Percentiles rank a stretch among this genome's conserved stretches.
Conservation (phyloP, 2,888 invertebrate species). For the Lycia hirtaria region DNA sequence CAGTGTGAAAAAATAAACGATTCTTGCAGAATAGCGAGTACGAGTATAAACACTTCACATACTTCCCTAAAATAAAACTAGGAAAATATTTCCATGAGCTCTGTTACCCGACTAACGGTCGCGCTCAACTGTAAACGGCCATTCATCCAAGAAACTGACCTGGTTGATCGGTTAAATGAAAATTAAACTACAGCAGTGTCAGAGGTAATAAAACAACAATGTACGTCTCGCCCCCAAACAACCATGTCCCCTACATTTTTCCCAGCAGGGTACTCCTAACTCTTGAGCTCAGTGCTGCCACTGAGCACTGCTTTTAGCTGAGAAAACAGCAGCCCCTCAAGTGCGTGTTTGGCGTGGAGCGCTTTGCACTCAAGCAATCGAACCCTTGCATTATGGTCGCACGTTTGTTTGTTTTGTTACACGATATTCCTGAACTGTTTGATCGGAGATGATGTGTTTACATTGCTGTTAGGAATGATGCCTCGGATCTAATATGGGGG, state of each 20-base stretch:
- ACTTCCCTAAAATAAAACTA: too few relatives aligned
- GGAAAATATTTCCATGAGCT: too few relatives aligned
- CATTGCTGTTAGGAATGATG: not conserved
- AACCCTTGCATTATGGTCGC: slow-evolving; percentile 32
- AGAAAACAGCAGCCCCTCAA: slow-evolving; percentile 64
- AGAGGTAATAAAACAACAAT: not conserved
- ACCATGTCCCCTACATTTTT: too few relatives aligned
- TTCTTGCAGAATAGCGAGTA: too few relatives aligned
- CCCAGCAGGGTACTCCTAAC: slow-evolving; percentile 36
- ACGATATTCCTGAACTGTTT: slow-evolving; percentile 15
- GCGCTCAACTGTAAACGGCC: too few relatives aligned
- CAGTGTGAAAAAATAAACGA: too few relatives aligned
- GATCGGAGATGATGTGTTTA: slow-evolving; percentile 14
- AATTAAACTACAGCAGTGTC: too few relatives aligned
- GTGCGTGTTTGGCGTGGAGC: slow-evolving; percentile 52
- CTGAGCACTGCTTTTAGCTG: slow-evolving; percentile 74
- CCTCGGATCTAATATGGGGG: too few relatives aligned
- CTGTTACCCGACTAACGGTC: too few relatives aligned
- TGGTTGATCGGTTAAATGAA: too few relatives aligned
- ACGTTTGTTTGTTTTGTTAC: slow-evolving; percentile 42
- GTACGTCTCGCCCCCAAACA: not conserved
- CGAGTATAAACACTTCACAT: too few relatives aligned
- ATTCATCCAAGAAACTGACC: too few relatives aligned
- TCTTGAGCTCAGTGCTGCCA: slow-evolving; percentile 39
- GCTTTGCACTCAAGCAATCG: slow-evolving; percentile 43